Base-by-base conservation (phyloP, 2,113 vertebrate genomes). In the Lampris incognitus region DNA sequence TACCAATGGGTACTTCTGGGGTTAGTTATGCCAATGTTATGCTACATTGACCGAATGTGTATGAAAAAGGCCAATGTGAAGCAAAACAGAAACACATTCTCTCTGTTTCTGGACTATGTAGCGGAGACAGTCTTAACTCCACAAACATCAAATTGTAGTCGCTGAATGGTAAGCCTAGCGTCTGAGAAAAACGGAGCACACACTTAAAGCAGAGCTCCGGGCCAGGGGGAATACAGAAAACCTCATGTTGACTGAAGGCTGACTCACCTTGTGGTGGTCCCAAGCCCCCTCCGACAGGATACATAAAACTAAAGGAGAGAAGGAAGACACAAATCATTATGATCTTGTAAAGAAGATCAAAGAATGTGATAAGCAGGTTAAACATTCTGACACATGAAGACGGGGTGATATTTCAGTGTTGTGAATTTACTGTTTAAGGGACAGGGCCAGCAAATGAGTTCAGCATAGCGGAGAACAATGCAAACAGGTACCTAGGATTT, bases 241-340 rank as follows among this genome's bases (percentile, higher is more conserved):
- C 54, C 24, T 9, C 5, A 37, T 60, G n/a, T 38, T 13, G 60
- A 77, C 24, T 60, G 51, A 9, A 6, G 61, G n/a, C 67, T 76
- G 52, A 92, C 96, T n/a, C 92, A 99, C 97, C 97, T 96, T 98
- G 97, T 68, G 96, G 95, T 8, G 96, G 94, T 69, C 97, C 96
- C 72, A 99, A 89, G 71, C 96, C 94, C 37, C 97, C 94, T 82
- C 96, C 93, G 0, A 98, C 96, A n/a, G 97, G 95, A 94, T 97
- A 99, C 93, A 98, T 96, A 88, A 97, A 99, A 92, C 98, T 99
- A 86, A 37, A 87, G 90, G 42, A 38, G 59, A 58, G 80, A 62
- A 88, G 48, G 56, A 56, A 76, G 86, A 87, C 64, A 83, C 3
- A 90, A 74, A 90, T 90, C 10, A 71, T 57, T n/a, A 81, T 9